These are phyloP conservation scores for Scomberomorus guttatus DNA, from an alignment of 2,797 vertebrate species.

Conservation along the genomic window DNA sequence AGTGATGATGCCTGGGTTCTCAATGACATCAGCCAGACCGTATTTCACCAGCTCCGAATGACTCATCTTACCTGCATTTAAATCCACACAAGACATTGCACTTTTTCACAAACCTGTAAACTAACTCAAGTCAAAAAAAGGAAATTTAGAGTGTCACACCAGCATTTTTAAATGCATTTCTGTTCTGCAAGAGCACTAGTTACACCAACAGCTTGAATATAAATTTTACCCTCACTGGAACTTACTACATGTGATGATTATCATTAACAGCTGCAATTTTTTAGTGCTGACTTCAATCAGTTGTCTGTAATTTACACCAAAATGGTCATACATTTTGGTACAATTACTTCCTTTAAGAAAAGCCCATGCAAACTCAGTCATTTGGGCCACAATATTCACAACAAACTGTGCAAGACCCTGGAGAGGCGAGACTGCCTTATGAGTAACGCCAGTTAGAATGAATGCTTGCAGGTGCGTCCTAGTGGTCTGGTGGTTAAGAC, in stretches of 20 bases:
- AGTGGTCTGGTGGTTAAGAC: background rate
- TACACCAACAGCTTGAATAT: no score
- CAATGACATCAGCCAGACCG: conserved; percentile 97
- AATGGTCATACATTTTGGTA: background rate
- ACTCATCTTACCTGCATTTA: conserved; percentile 93
- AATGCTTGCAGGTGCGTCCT: background rate
- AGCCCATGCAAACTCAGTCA: background rate
- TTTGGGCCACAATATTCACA: background rate
- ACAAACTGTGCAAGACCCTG: background rate
- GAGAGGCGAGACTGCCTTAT: background rate
- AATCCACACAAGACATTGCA: conserved; percentile 4
- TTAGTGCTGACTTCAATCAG: background rate
- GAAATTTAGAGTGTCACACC: no score
- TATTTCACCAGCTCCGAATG: conserved; percentile 97
- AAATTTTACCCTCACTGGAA: no score
- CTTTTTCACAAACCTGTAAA: conserved; percentile 69
- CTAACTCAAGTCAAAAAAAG: background rate
- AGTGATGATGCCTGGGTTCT: conserved; percentile 99
- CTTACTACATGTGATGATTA: no score
- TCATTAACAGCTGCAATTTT: background rate
- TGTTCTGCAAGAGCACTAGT: background rate
- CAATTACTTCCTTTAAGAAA: background rate
- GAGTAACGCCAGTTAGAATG: background rate
- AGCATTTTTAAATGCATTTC: background rate
- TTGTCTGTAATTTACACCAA: no score